These are phyloP conservation scores for Mus minutoides DNA, from an alignment of 2,797 vertebrate species.

Conservation along the genomic window DNA sequence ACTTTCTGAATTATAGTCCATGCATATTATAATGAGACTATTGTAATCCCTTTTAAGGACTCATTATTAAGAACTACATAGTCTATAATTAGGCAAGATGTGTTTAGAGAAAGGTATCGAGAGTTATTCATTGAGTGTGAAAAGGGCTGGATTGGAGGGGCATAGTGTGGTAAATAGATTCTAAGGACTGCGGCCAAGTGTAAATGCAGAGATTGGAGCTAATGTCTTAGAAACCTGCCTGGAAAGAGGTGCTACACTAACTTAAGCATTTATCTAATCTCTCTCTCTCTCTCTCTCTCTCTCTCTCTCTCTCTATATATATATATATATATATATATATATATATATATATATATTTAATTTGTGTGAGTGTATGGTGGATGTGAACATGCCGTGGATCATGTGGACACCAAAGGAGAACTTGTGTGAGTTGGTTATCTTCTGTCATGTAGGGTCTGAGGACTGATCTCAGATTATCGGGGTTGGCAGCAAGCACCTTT, in stretches of 20 bases:
- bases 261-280: background rate
- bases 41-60: background rate
- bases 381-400: background rate
- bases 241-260: background rate
- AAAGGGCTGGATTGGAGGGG: background rate
- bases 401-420: background rate
- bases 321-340: background rate
- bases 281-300: too few species aligned
- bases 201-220: background rate
- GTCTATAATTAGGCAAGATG: background rate
- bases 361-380: background rate
- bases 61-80: conserved; percentile 27
- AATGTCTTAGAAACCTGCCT: background rate
- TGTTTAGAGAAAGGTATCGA: background rate
- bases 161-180: background rate
- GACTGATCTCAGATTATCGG: background rate
- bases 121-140: background rate
- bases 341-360: too few species aligned
- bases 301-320: too few species aligned
- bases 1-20: background rate
- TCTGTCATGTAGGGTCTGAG: background rate
- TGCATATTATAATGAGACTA: background rate
- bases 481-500: background rate
- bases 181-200: background rate
- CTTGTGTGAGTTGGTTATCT: background rate